Conservation (phyloP, 2,797 vertebrate genomes). For the Zonotrichia albicollis region DNA sequence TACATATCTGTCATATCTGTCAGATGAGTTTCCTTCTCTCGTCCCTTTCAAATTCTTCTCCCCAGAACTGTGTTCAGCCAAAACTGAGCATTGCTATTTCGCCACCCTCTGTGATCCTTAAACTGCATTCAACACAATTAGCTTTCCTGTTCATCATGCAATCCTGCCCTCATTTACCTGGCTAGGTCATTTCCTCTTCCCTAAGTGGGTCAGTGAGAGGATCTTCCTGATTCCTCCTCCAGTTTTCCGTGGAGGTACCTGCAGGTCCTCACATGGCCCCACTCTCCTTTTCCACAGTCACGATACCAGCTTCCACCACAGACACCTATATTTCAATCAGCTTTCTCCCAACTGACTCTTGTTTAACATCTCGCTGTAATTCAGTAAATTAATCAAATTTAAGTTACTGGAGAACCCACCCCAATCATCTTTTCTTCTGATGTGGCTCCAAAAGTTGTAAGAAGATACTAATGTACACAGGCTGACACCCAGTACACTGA, state of each 20-base stretch:
- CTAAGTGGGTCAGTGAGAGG: neutral
- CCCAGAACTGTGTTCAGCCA: neutral
- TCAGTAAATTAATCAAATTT: neutral
- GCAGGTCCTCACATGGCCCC: neutral
- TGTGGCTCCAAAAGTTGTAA: neutral
- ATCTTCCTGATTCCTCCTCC: neutral
- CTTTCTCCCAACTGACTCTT: neutral
- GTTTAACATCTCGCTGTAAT: neutral
- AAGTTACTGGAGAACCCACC: neutral
- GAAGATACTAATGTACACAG: neutral
- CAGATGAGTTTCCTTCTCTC: constrained; percentile 8
- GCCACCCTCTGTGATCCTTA: neutral
- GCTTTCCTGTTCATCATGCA: neutral
- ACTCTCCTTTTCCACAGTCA: neutral
- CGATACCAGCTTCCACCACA: neutral
- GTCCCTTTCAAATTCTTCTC: neutral
- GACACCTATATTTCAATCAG: neutral
- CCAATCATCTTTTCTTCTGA: neutral
- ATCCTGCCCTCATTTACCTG: neutral
- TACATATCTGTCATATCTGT: neutral
- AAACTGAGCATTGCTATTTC: neutral
- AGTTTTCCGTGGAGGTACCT: neutral
- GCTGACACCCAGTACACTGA: neutral
- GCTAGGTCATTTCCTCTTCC: neutral
- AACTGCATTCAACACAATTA: neutral